Base-by-base conservation (phyloP, 2,888 invertebrate species). In the Xylocampa areola region DNA sequence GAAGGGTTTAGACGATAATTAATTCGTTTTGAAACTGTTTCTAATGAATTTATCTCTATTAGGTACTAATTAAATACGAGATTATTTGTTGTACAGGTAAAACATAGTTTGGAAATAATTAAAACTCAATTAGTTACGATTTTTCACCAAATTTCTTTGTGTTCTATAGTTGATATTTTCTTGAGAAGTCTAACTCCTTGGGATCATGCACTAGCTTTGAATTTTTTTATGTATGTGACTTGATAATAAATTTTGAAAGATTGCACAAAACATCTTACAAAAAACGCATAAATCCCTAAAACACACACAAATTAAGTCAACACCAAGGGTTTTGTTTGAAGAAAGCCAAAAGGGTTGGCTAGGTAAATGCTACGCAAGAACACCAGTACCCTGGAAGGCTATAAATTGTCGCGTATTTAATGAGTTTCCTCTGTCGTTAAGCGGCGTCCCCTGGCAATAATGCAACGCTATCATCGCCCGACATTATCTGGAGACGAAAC, bases 371-470 rank as follows among this genome's bases (percentile, higher is more conserved):
- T 59, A 67, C 51, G 54, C 67, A 69, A 67, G 67, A 64, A 76
- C 80, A 79, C 80, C 82, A 83, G 82, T 73, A 80, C 84, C 87
- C 80, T 66, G 68, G 70, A 47, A 73, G 73, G 79, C 79, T 74
- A 90, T 92, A 92, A 92, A 92, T 92, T 85, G 80, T 78, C 82
- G 80, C 79, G 82, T 88, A 90, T 90, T 91, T 92, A 92, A 92
- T 89, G 92, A 91, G 91, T 90, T 92, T 89, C 91, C 90, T 88
- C 77, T 70, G 84, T 84, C 89, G 87, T 91, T 89, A 89, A 88
- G 79, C 82, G 84, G 76, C 80, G 82, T 82, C 86, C 90, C 86
- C 81, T 70, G 79, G 85, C 85, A 84, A 85, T 90, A 91, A 90
- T 82, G 87, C 80, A 87, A 69, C 84, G 88, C 83, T 89, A 90